These are phyloP conservation scores for Pituophis catenifer DNA, from an alignment of 2,113 vertebrate genomes.

Conservation along the genomic window DNA sequence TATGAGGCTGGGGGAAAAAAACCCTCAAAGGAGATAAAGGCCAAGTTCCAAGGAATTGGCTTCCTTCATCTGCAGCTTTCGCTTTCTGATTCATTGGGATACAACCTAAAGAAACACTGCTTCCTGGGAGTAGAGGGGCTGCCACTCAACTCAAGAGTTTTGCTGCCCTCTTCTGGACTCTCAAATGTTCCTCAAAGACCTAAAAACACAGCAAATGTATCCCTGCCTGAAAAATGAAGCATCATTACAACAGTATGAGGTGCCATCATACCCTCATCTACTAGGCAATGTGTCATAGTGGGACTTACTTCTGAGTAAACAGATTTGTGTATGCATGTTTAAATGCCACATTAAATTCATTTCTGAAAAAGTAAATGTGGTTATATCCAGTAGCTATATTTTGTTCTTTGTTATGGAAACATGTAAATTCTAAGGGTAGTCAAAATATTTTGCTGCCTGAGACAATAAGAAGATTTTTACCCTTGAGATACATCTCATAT, in stretches of 20 bases:
- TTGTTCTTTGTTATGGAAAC: neutral
- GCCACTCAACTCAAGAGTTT: conserved; percentile 11
- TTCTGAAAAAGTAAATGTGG: neutral
- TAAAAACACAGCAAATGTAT: neutral
- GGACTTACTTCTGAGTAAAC: neutral
- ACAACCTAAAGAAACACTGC: neutral
- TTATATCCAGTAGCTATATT: neutral
- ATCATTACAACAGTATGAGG: neutral
- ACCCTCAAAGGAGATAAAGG: neutral
- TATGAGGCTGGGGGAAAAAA: neutral
- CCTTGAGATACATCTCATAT: neutral
- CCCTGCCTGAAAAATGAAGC: neutral
- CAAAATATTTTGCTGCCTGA: neutral
- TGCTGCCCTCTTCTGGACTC: conserved; percentile 54
- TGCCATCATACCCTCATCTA: neutral
- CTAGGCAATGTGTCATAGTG: neutral
- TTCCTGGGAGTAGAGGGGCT: neutral
- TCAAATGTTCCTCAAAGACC: neutral
- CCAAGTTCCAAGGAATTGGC: neutral
- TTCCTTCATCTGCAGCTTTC: neutral
- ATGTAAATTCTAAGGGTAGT: neutral
- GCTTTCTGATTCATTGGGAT: neutral
- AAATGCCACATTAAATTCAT: neutral
- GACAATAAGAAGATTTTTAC: neutral
- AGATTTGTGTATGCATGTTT: neutral